phyloP scores from a whole-genome alignment of 2,113 vertebrate species.

The Blennius ocellaris region DNA sequence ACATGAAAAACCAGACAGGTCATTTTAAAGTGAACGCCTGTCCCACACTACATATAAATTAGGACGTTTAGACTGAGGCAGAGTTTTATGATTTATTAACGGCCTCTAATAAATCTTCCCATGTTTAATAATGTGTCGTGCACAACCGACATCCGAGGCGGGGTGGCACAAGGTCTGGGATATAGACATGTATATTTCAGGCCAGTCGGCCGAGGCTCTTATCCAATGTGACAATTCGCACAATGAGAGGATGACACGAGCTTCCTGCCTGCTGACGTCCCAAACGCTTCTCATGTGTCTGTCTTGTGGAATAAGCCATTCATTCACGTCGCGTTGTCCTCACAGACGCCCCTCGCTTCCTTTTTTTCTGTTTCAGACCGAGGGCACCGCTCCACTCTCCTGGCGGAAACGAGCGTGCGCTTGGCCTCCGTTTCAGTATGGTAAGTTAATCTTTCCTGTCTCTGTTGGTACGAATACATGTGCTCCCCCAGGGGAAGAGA shows the following conservation, averaged over 20 bases:
- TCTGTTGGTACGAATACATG: constrained; percentile 45
- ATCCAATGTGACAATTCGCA: constrained; percentile 10
- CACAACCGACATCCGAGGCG: neutral
- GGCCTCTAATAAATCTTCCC: no score
- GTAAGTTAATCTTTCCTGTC: constrained; percentile 65
- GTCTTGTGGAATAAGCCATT: constrained; percentile 38
- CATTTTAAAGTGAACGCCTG: no score
- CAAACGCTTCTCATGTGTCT: constrained; percentile 30
- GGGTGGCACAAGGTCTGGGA: neutral
- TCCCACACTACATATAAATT: no score
- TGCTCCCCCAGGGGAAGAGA: constrained; percentile 28
- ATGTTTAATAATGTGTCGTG: neutral
- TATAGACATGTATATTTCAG: neutral
- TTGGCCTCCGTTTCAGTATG: constrained; percentile 41
- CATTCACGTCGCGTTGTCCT: constrained; percentile 36
- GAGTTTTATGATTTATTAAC: no score
- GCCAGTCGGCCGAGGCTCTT: neutral
- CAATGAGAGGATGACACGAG: constrained; percentile 36
- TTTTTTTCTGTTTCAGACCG: constrained; percentile 68
- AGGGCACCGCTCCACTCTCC: constrained; percentile 39
- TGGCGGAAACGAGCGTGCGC: constrained; percentile 46
- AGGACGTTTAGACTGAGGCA: no score
- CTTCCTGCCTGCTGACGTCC: constrained; percentile 26
- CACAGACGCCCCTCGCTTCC: constrained; percentile 20
- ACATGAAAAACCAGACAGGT: no score